A percentile compares a stretch with the other conserved stretches of the same genome.
Conservation (phyloP, 2,113 vertebrate genomes). For the Hucho hucho region DNA sequence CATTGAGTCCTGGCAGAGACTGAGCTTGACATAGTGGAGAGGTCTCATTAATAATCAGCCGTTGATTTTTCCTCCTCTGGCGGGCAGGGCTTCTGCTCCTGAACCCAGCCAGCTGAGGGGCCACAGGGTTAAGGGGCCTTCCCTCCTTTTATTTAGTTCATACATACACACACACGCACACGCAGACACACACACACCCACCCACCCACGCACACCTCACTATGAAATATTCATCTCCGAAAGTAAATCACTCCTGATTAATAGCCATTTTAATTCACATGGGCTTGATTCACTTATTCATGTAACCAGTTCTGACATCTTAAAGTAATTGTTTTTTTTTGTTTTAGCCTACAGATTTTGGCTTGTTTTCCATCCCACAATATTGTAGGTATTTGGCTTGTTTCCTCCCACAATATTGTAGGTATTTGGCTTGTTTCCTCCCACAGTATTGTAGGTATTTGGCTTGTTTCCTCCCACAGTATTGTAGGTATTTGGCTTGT, state of each 20-base stretch:
- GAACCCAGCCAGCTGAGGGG: neutral
- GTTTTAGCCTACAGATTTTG: neutral
- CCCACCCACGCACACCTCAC: conserved; percentile 3
- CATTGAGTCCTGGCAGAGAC: conserved; percentile 37
- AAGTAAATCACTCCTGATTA: neutral
- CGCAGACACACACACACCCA: neutral
- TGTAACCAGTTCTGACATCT: neutral
- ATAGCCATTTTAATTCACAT: neutral
- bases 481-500: too few species aligned
- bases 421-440: neutral
- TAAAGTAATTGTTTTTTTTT: neutral
- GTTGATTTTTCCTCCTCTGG: neutral
- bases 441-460: too few species aligned
- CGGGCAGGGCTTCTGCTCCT: neutral
- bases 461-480: too few species aligned
- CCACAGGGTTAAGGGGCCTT: neutral
- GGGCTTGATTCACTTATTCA: neutral
- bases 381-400: too few species aligned
- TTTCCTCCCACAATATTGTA: neutral
- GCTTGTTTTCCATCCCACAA: neutral
- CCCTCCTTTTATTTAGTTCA: neutral
- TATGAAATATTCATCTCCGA: neutral
- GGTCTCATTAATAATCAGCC: conserved; percentile 35
- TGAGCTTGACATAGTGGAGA: conserved; percentile 30
- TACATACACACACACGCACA: neutral